Base-by-base conservation (phyloP, 1,140 invertebrate species). In the Drosophila triauraria region DNA sequence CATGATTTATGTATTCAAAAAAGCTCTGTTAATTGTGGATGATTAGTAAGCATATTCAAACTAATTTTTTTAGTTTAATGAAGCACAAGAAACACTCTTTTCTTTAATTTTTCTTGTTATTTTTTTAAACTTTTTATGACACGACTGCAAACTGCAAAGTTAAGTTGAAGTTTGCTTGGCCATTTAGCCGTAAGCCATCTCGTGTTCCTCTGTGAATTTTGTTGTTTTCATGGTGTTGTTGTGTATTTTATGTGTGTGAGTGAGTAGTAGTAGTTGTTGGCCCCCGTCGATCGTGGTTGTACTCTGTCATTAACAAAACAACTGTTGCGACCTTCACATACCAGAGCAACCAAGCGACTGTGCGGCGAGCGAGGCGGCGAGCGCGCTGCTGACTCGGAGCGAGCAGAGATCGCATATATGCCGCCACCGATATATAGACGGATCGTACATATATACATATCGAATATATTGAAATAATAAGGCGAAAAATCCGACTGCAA, bases 241-340 rank as follows among this genome's bases (percentile, higher is more conserved):
- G n/a, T 50, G n/a, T 51, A n/a, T 35, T 40, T 40, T 25, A 38
- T 51, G 40, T 70, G 64, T 70, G 35, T 64, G 48, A 69, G 63
- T 69, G 64, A 70, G 67, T 25, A 44, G 71, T 42, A 38, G 70
- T 75, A 57, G 70, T 57, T 75, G 48, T 59, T 77, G 56, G 62
- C 63, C 75, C 53, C 56, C 53, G 53, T 60, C 48, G 27, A 67
- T 82, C 70, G 76, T 69, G 57, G 74, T 79, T 80, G 81, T 88
- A 84, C 75, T 84, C 91, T 92, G 91, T 92, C 91, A 92, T 92
- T 92, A 92, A 92, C 83, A 92, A 92, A 92, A 92, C 91, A 92
- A 92, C 91, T 92, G 91, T 86, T 92, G 91, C 91, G 91, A 92
- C 91, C 91, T 92, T 92, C 91, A 82, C 91, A 92, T 92, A 92